Conservation (phyloP, 2,797 vertebrate species). For the Lagothrix lagotricha region DNA sequence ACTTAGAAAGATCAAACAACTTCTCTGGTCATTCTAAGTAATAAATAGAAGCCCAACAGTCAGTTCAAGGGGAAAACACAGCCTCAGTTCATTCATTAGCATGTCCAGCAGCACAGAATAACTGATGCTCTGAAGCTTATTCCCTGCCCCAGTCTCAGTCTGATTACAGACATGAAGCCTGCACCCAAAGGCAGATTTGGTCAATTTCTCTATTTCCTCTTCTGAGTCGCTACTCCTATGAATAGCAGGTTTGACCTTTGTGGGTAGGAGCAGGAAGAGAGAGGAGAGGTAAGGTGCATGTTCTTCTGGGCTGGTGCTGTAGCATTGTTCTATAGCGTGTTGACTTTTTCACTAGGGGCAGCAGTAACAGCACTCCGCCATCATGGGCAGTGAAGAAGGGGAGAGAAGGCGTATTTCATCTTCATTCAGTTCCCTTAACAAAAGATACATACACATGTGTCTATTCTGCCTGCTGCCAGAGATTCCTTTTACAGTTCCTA, state of each 20-base stretch:
- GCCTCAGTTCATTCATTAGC: background rate
- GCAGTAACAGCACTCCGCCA: background rate
- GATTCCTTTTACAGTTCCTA: background rate
- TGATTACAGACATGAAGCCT: background rate
- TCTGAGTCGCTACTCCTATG: background rate
- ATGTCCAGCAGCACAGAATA: background rate
- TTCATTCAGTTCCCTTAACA: background rate
- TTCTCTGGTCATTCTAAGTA: background rate
- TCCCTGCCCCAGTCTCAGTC: background rate
- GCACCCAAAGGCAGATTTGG: background rate
- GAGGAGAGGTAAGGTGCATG: background rate
- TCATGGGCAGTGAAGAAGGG: background rate
- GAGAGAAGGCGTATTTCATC: background rate
- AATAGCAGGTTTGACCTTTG: background rate
- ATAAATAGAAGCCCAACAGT: background rate
- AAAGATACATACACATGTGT: background rate
- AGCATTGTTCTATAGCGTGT: fast-evolving
- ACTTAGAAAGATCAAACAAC: background rate
- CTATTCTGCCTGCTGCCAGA: background rate
- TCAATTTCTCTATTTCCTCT: background rate
- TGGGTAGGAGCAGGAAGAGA: background rate
- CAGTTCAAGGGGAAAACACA: background rate
- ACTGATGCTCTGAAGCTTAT: background rate
- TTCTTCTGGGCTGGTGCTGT: background rate
- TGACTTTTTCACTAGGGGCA: background rate